These are phyloP conservation scores for Embiotoca jacksoni DNA, from an alignment of 2,113 vertebrate species.

Conservation along the genomic window DNA sequence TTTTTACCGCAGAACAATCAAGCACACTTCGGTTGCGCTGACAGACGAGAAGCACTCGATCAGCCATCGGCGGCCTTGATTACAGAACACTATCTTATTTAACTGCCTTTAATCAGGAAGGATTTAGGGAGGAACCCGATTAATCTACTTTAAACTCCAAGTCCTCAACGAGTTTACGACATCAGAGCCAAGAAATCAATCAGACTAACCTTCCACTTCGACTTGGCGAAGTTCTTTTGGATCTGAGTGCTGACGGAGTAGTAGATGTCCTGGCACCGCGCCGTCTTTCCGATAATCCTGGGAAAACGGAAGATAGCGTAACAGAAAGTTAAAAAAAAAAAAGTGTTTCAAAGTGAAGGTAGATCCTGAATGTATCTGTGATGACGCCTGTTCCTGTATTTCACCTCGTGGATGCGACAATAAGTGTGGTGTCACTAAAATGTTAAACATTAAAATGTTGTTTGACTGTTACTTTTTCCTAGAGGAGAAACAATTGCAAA, in stretches of 20 bases:
- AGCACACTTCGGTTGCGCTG: not conserved
- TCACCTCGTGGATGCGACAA: too few species aligned
- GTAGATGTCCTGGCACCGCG: slow-evolving; percentile 94
- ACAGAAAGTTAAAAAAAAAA: slow-evolving; percentile 13
- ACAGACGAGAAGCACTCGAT: slow-evolving; percentile 4
- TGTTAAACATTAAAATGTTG: too few species aligned
- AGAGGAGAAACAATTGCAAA: too few species aligned
- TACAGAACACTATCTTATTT: slow-evolving; percentile 41
- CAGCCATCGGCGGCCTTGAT: slow-evolving; percentile 24
- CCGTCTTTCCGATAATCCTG: slow-evolving; percentile 97
- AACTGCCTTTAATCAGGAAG: slow-evolving; percentile 64
- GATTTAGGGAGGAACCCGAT: slow-evolving; percentile 31
- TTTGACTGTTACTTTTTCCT: not conserved
- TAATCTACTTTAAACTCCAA: slow-evolving; percentile 50
- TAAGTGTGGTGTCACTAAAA: too few species aligned
- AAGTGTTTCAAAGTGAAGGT: slow-evolving; percentile 10
- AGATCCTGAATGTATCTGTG: not conserved
- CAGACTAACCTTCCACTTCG: slow-evolving; percentile 94
- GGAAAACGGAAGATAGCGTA: slow-evolving; percentile 39
- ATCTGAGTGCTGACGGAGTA: slow-evolving; percentile 95
- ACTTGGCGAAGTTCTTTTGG: slow-evolving; percentile 97
- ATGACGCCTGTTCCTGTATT: not conserved
- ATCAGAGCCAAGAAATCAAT: slow-evolving; percentile 20
- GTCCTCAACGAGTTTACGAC: slow-evolving; percentile 28
- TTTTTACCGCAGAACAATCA: not conserved